A percentile compares a stretch with the other conserved stretches of the same genome.
These are phyloP conservation scores for Cepphus grylle DNA, from an alignment of 2,113 vertebrate genomes.

Conservation along the genomic window DNA sequence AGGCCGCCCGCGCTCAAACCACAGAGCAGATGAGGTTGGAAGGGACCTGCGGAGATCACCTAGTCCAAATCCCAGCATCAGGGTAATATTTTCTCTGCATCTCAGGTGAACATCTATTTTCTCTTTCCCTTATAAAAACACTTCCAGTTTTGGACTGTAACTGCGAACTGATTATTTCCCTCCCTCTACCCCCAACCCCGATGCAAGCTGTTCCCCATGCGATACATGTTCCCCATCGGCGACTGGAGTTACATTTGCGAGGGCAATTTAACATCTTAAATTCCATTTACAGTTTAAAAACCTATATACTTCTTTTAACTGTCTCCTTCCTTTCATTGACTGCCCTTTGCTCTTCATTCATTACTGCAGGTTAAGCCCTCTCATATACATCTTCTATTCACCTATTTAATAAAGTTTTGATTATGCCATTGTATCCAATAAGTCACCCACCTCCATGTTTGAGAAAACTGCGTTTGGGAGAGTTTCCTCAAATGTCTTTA, in stretches of 20 bases:
- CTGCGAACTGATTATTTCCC: not conserved
- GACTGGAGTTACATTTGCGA: not conserved
- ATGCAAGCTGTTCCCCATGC: not conserved
- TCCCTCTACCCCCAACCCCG: accelerated
- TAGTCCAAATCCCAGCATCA: not conserved
- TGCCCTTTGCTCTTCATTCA: not conserved
- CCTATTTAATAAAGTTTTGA: not conserved
- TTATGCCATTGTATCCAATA: not conserved
- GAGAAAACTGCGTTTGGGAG: not conserved
- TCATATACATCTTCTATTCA: not conserved
- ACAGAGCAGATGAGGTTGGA: not conserved
- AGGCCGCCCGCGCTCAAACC: not conserved
- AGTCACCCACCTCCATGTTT: accelerated
- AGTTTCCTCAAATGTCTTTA: not conserved
- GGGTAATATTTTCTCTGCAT: not conserved
- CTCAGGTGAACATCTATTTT: not conserved
- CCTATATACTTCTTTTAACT: not conserved
- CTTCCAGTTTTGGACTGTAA: accelerated
- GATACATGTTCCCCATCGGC: accelerated
- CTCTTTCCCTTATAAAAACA: not conserved
- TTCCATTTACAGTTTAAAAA: not conserved
- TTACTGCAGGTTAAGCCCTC: not conserved
- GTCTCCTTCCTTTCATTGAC: not conserved
- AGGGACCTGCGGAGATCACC: not conserved
- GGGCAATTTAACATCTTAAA: not conserved